phyloP scores from a whole-genome alignment of 2,797 vertebrate species.

The Silurus lanzhouensis region DNA sequence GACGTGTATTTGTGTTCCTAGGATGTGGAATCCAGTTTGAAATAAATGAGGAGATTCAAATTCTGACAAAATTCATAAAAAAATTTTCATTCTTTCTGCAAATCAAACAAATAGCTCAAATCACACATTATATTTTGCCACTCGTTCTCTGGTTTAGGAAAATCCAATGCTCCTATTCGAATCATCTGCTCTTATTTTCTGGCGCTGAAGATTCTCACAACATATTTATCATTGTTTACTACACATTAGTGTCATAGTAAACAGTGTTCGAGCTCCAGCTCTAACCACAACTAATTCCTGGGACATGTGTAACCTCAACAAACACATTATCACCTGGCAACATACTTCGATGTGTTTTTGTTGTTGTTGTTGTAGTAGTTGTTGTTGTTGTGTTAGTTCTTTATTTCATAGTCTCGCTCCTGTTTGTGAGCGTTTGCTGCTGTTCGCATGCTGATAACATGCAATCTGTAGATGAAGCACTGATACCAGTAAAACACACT shows the following conservation, averaged over 20 bases:
- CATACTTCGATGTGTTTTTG: neutral
- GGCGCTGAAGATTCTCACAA: neutral
- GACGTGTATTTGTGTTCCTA: neutral
- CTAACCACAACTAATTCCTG: neutral
- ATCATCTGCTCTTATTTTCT: neutral
- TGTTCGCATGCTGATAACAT: neutral
- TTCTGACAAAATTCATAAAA: neutral
- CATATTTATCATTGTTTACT: slow-evolving; percentile 17
- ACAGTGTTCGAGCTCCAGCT: neutral
- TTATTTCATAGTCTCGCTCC: neutral
- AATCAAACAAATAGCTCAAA: neutral
- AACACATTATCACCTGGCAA: neutral
- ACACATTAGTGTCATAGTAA: slow-evolving; percentile 5
- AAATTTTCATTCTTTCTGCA: neutral
- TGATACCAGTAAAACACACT: slow-evolving; percentile 13
- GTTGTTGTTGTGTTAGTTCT: neutral
- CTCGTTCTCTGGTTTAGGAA: neutral
- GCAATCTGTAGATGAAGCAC: slow-evolving; percentile 14
- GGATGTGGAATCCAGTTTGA: too few relatives aligned
- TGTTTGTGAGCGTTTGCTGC: neutral
- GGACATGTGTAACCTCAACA: neutral
- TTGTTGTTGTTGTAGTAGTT: slow-evolving; percentile 13
- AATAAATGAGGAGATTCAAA: neutral
- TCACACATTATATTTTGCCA: neutral
- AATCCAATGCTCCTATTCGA: neutral